Conservation (phyloP, 2,797 vertebrate genomes). For the Macropodus opercularis region DNA sequence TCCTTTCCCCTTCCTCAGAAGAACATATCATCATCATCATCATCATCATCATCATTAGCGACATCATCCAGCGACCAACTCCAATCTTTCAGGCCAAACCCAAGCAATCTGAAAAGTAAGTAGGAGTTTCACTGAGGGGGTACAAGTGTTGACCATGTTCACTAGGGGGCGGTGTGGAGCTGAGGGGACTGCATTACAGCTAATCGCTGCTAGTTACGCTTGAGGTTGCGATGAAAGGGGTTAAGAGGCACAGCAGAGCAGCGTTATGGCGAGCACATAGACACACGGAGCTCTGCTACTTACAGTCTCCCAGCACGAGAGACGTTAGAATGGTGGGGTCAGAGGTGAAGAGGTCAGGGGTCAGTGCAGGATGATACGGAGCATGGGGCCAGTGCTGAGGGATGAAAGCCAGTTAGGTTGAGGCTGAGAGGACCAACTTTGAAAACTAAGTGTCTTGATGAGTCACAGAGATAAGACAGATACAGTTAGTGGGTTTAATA, state of each 20-base stretch:
- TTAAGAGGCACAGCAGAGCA: slow-evolving; percentile 42
- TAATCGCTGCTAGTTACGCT: slow-evolving; percentile 1
- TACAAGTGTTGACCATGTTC: slow-evolving; percentile 15
- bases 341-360: slow-evolving; percentile 71
- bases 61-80: slow-evolving; percentile 95
- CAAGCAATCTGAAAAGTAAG: slow-evolving; percentile 93
- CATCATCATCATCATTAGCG: slow-evolving; percentile 85
- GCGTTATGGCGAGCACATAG: slow-evolving; percentile 16
- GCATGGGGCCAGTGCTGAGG: slow-evolving; percentile 80
- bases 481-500: slow-evolving; percentile 27
- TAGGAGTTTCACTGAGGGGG: slow-evolving; percentile 72
- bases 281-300: slow-evolving; percentile 63
- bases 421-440: slow-evolving; percentile 28
- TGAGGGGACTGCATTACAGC: neutral
- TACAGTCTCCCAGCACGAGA: slow-evolving; percentile 74
- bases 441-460: slow-evolving; percentile 3
- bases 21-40: slow-evolving; percentile 90
- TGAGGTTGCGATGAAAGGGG: too few species aligned
- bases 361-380: slow-evolving; percentile 85
- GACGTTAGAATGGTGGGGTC: slow-evolving; percentile 70
- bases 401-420: slow-evolving; percentile 69
- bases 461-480: slow-evolving; percentile 15
- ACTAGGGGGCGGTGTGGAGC: slow-evolving; percentile 44
- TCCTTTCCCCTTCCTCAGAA: slow-evolving; percentile 88
- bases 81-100: slow-evolving; percentile 97